A percentile compares a stretch with the other conserved stretches of the same genome.
phyloP scores from a whole-genome alignment of 2,797 vertebrate genomes.

The Argyrosomus regius region DNA sequence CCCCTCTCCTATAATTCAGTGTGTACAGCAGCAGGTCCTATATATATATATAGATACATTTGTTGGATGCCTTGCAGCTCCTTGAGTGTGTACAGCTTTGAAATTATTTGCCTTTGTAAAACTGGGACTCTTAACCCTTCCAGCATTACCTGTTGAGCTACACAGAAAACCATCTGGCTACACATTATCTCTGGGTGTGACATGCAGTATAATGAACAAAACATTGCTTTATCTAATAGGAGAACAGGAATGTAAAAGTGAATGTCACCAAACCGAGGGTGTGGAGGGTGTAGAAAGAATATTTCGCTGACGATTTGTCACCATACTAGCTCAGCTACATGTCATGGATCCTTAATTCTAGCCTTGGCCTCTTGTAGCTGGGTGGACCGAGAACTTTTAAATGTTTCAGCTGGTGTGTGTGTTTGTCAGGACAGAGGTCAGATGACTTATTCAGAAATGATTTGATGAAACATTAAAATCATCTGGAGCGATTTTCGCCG shows the following conservation, averaged over 20 bases:
- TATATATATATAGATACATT: neutral
- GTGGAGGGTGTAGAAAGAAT: constrained; percentile 48
- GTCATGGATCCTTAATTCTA: constrained; percentile 45
- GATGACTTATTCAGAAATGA: constrained; percentile 25
- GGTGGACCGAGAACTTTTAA: constrained; percentile 28
- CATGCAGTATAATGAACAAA: constrained; percentile 7
- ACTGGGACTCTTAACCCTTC: neutral
- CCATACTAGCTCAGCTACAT: constrained; percentile 55
- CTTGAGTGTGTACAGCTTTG: neutral
- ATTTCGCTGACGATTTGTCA: constrained; percentile 42
- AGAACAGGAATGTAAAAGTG: constrained; percentile 46
- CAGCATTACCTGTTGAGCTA: constrained; percentile 1
- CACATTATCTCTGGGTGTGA: constrained; percentile 47
- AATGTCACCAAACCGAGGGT: constrained; percentile 50
- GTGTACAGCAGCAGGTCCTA: neutral
- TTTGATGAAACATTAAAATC: constrained; percentile 13
- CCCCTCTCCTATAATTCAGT: neutral
- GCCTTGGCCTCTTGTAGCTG: constrained; percentile 30
- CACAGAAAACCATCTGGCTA: constrained; percentile 18
- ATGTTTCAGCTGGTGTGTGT: constrained; percentile 30
- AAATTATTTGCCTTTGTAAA: constrained; percentile 17
- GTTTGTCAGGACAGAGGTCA: neutral
- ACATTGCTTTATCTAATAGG: constrained; percentile 31
- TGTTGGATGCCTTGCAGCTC: neutral
- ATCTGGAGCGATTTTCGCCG: neutral